phyloP scores from a whole-genome alignment of 2,797 vertebrate genomes.

The Helarctos malayanus region DNA sequence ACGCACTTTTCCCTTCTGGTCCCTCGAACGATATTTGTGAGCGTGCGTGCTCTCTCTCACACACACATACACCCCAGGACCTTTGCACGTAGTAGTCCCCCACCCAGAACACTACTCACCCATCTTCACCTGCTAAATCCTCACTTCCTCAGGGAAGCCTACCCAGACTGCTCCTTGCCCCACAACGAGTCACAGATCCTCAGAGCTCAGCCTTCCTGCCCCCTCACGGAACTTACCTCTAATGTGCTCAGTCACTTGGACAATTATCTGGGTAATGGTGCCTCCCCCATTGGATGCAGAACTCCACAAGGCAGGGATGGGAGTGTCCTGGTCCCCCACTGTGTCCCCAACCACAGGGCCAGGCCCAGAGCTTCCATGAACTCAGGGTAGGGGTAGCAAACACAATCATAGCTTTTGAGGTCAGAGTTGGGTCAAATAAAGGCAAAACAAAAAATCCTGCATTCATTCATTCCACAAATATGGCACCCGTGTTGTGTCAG shows the following conservation, averaged over 20 bases:
- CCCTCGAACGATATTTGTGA: not conserved
- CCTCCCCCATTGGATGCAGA: not conserved
- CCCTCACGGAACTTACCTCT: not conserved
- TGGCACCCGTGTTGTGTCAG: not conserved
- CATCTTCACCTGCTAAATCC: not conserved
- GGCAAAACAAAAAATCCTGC: not conserved
- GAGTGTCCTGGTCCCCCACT: not conserved
- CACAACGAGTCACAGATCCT: not conserved
- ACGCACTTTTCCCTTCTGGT: not conserved
- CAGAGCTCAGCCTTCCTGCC: not conserved
- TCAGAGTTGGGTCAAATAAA: constrained; percentile 12
- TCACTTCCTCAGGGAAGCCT: not conserved
- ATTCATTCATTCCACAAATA: not conserved
- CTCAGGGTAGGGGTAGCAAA: not conserved
- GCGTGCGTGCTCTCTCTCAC: not conserved
- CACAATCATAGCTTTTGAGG: not conserved
- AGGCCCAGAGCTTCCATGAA: not conserved
- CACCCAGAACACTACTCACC: not conserved
- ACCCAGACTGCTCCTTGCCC: not conserved
- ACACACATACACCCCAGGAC: not conserved
- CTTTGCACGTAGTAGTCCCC: not conserved
- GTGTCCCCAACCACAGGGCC: not conserved
- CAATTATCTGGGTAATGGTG: not conserved
- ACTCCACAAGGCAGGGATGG: not conserved
- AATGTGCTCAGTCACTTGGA: not conserved